Base-by-base conservation (phyloP, 2,797 vertebrate species). In the Cichlasoma orientale region DNA sequence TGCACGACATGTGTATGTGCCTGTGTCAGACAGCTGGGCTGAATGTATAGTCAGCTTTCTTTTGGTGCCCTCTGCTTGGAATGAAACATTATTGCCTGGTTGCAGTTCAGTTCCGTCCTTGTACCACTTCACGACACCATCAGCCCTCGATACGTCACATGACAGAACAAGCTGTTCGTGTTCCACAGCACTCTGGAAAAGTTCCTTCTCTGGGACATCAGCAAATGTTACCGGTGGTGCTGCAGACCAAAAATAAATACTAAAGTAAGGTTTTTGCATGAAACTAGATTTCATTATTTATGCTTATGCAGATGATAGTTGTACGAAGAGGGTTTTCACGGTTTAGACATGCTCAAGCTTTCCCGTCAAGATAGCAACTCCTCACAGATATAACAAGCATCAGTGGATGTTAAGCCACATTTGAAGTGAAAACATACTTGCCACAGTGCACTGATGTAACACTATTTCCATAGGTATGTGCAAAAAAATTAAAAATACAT, bases 21-120 rank as follows among this genome's bases (percentile, higher is more conserved):
- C 98, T 0, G 95, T 88, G 7, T 98, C 95, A 0, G 92, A 89
- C 0, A 93, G 93, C 8, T 84, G 55, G 18, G 94, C 91, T 3
- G 95, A 84, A 0, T 90, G 78, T 58, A 98, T 90, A 19, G 90
- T 94, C 71, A 99, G 87, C 75, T 78, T 92, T 78, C 91, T 94
- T 0, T n/a, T 74, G 27, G 84, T 90, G 25, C 90, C 95, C 3
- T 97, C 95, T 0, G 92, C 89, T 85, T 94, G 74, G 33, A 96
- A 80, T 55, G 88, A 78, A 57, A 97, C 66, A 19, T 88, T 89
- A 47, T 91, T 77, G 0, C 89, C 90, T 2, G 91, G 73, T 53
- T 95, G 91, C 18, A 97, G 84, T 10, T 96, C 95, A 52, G 93
- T 72, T 1, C 97, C 95, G 0, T 98, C 96, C 89, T 97, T 98